Evolutionary conservation across 2,888 invertebrate species (phyloP), one percentile per base, ranked within the genome.

Genomic region (Drosophila atripex): DNA sequence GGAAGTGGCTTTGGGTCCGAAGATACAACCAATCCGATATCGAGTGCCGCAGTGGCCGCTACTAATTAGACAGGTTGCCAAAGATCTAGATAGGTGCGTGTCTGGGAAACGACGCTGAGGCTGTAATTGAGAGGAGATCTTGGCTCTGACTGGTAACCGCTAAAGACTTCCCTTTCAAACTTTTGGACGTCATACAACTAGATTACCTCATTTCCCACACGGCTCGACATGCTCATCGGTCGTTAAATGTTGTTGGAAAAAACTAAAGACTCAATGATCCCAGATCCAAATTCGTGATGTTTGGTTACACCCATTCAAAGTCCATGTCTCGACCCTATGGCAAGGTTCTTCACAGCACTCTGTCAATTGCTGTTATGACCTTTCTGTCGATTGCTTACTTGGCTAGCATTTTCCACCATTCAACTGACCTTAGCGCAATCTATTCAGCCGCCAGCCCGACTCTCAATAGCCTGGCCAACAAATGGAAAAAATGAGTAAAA

Each of bases 391-490:
- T 58, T 47, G 70, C 46, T 55, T 21, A 68, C 59, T 63, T 71
- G 63, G 56, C 73, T 49, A 51, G 41, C 64, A 63, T 79, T 77
- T 80, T 80, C 68, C 74, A 12, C 45, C 77, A 68, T 45, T 65
- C 70, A 71, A 71, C 79, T 84, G 79, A 80, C 82, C 80, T 84
- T 80, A 82, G 71, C 65, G 35, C 64, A 71, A 77, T 73, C 71
- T 63, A 25, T 32, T 43, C 45, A 78, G 68, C 65, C 43, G 66
- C 65, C 80, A 63, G 41, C 72, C 59, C 74, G 58, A 78, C 75
- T 77, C 73, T 77, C 78, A 80, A 80, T 77, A 80, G 80, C 66
- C 70, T 54, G 66, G 59, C 65, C 60, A 58, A 46, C 59, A 51
- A 38, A 43, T 18, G 21, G 30, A 25, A 45, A 12, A 12, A 21